Conservation (phyloP, 2,113 vertebrate species). For the Scomber colias region DNA sequence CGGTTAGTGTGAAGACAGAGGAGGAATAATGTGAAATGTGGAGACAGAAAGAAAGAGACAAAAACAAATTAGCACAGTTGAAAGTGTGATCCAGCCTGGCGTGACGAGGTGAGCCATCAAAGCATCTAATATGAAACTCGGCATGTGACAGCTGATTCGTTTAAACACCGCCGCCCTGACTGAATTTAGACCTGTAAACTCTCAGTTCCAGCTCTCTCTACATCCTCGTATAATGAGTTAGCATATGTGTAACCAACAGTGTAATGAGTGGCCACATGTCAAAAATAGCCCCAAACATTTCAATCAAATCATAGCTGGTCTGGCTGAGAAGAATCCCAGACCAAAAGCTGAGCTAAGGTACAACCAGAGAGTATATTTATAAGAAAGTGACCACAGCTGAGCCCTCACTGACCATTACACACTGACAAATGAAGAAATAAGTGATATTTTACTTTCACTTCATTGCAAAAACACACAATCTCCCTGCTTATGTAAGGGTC, state of each 20-base stretch:
- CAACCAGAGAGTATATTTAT: not conserved
- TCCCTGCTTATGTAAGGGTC: constrained; percentile 47
- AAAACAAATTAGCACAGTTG: not conserved
- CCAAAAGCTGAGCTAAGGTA: not conserved
- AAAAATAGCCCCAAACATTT: not conserved
- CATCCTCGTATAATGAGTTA: not conserved
- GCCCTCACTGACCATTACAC: not conserved
- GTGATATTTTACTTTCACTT: constrained; percentile 13
- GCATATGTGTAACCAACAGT: not conserved
- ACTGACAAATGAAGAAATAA: not conserved
- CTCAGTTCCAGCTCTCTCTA: constrained; percentile 23
- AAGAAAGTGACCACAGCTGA: not conserved
- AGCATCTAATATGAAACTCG: constrained; percentile 1
- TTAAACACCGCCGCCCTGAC: constrained; percentile 4
- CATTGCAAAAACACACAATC: constrained; percentile 21
- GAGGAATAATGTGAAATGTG: constrained; percentile 24
- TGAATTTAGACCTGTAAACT: constrained; percentile 19
- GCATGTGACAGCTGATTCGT: not conserved
- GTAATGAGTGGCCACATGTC: not conserved
- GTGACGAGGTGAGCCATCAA: constrained; percentile 35
- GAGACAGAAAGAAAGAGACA: constrained; percentile 1
- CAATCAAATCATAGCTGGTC: not conserved
- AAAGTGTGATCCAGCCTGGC: constrained; percentile 40
- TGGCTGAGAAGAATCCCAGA: too few species aligned
- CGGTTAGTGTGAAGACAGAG: constrained; percentile 10